Base-by-base conservation (phyloP, 37 sponge, comb jelly and placozoan genomes). In the Diacarnus erythraeanus region DNA sequence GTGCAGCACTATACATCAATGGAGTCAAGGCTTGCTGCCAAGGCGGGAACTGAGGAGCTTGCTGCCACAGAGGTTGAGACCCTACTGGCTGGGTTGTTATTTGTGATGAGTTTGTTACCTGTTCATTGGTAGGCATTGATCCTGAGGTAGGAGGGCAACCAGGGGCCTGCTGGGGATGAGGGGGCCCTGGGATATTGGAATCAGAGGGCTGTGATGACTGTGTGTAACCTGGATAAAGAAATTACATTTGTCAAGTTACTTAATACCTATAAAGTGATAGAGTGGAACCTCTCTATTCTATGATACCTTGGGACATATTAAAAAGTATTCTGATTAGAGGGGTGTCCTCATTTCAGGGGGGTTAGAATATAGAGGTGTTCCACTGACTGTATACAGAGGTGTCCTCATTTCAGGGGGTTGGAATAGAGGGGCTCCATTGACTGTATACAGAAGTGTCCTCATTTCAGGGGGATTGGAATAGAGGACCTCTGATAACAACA, bases 1-100 rank as follows among this genome's bases (percentile, higher is more conserved):
- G 33, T n/a, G 30, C 74, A 42, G 41, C 23, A 26, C 74, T 57
- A 68, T 78, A 78, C 79, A 78, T 78, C 68, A 78, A 44, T 18
- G 44, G 68, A 18, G 22, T 36, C 2, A 38, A 38, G 5, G 69
- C 69, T 30, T 68, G 69, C 37, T 27, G 27, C 61, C 23, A 20
- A 21, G 61, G 61, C 8, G 38, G 38, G 22, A 69, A 4, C n/a
- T 41, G 72, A n/a, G 69, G 69, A 17, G 69, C 69, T 68, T 68
- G 69, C 27, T 27, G 69, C 69, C 37, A 30, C 61, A 6, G 4
- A 21, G 61, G 61, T 5, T 5, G 38, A 35, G 69, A 12, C 69
- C 8, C 21, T 4, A 27, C 4, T 6, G 20, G 38, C 8, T 34
- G 40, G 4, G 69, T 21, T 27, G 69, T 38, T 63, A 8, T 12